These are phyloP conservation scores for Melanotaenia maccullochi DNA, from an alignment of 2,797 vertebrate species.

Conservation along the genomic window DNA sequence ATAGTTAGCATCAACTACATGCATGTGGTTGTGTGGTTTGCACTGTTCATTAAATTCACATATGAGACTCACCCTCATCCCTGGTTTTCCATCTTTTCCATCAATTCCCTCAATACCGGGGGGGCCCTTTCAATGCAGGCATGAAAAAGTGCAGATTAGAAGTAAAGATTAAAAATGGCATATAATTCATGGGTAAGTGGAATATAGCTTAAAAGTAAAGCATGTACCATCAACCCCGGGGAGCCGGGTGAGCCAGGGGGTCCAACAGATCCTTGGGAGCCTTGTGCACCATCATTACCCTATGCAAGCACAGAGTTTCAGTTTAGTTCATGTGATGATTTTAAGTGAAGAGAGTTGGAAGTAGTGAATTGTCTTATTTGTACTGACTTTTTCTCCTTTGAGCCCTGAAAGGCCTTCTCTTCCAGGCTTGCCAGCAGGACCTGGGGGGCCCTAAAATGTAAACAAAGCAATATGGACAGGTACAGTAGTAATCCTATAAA, in stretches of 20 bases:
- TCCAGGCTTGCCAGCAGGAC: conserved; percentile 90
- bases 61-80: conserved; percentile 83
- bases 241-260: conserved; percentile 87
- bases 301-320: conserved; percentile 35
- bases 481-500: not conserved
- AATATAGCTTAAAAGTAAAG: not conserved
- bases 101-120: conserved; percentile 92
- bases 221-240: conserved; percentile 88
- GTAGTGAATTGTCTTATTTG: not conserved
- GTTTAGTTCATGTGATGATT: not conserved
- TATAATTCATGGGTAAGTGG: conserved; percentile 4
- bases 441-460: conserved; percentile 88
- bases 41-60: not conserved
- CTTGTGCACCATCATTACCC: conserved; percentile 85
- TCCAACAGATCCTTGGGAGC: conserved; percentile 87
- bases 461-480: conserved; percentile 16
- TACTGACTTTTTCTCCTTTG: conserved; percentile 89
- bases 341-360: conserved; percentile 2
- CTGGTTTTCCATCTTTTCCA: conserved; percentile 94
- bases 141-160: not conserved
- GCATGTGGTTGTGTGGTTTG: conserved; percentile 13
- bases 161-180: not conserved
- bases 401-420: conserved; percentile 85
- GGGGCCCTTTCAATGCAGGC: conserved; percentile 83
- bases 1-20: conserved; percentile 32